Conservation (phyloP, 2,888 invertebrate genomes). For the Creontiades dilutus region DNA sequence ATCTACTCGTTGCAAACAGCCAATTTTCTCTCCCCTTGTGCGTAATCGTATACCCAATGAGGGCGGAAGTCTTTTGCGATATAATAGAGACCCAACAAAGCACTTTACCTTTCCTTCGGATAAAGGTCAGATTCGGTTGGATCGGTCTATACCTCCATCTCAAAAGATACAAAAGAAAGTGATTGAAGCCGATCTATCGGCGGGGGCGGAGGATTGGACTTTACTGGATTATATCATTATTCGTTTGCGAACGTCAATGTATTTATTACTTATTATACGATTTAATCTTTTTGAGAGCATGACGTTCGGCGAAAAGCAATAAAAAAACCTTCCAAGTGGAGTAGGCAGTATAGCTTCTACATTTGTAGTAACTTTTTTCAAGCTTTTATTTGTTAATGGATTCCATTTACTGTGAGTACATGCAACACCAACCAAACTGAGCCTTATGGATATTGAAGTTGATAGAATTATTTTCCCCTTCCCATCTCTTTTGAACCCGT, state of each 20-base stretch:
- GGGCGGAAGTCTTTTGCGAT: slow-evolving; percentile 10
- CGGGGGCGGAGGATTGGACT: neutral
- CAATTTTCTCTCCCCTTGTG: neutral
- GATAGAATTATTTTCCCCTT: too few species aligned
- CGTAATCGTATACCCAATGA: slow-evolving; percentile 13
- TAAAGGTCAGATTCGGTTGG: slow-evolving; percentile 35
- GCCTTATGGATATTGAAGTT: too few species aligned
- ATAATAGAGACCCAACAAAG: slow-evolving; percentile 36
- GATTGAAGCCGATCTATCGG: neutral
- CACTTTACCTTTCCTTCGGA: slow-evolving; percentile 11
- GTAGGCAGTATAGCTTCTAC: too few species aligned
- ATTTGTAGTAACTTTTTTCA: too few species aligned
- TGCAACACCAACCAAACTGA: too few species aligned
- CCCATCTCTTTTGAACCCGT: too few species aligned
- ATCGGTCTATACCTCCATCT: neutral
- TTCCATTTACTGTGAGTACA: too few species aligned
- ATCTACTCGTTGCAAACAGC: slow-evolving; percentile 16
- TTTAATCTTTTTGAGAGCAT: too few species aligned
- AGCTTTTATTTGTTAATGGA: too few species aligned
- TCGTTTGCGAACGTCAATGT: neutral
- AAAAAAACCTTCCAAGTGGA: too few species aligned
- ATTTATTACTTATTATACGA: neutral
- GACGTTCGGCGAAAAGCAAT: too few species aligned
- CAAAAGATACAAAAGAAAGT: slow-evolving; percentile 1
- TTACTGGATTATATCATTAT: neutral